Base-by-base conservation (phyloP, 2,113 vertebrate species). In the Oenanthe oenanthe region DNA sequence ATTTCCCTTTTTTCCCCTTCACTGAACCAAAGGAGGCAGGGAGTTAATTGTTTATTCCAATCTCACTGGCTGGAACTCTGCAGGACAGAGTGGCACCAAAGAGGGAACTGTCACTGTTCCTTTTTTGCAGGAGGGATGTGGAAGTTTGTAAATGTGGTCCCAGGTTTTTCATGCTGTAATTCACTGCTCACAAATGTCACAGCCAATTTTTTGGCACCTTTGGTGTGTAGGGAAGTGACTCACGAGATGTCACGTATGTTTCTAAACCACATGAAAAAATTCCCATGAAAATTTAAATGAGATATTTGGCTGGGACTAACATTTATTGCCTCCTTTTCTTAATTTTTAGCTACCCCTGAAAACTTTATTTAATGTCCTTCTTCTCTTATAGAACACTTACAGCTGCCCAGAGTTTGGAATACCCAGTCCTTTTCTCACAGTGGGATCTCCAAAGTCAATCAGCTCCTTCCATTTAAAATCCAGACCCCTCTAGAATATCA, bases 41-140 rank as follows among this genome's bases (percentile, higher is more conserved):
- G 53, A 93, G 28, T 79, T 57, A 92, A 31, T 40, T 68, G 20
- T 31, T 94, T 28, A 72, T 42, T 85, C 54, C 61, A 94, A 21
- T 67, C 36, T 31, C 60, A 67, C 4, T 32, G 61, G 60, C 50
- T 53, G 54, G 95, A 94, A 12, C 31, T 38, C 56, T 72, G 53
- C 42, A 72, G 50, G 94, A 75, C 29, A 45, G 51, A 61, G 60
- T 47, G 29, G 66, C 32, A 77, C 28, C 60, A 31, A 2, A 21
- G 25, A 74, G 10, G 73, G 83, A 85, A 50, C 4, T 47, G 42
- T 4, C 54, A 48, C 2, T 47, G 32, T 7, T 15, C 20, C 31
- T 67, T 5, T 66, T 66, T 14, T 31, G 20, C 54, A 66, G 65
- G 29, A 31, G 32, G 38, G 11, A 53, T 32, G 48, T 2, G 1